Base-by-base conservation (phyloP, 2,888 invertebrate species). In the Drosophila acutilabella region DNA sequence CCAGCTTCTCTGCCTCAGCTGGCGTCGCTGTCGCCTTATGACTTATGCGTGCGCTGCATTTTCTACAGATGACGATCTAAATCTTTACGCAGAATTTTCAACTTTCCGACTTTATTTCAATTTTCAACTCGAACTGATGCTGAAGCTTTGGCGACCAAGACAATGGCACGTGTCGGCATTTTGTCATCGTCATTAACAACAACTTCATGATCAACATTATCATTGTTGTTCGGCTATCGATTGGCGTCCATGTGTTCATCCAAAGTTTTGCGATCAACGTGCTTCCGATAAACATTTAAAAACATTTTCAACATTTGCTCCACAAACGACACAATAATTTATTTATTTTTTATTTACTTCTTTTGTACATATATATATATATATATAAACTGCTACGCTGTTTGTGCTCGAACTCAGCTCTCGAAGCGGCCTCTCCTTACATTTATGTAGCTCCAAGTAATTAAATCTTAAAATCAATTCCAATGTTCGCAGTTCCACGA, bases 41-140 rank as follows among this genome's bases (percentile, higher is more conserved):
- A 85, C 82, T 80, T 82, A 82, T 82, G 86, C 80, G 81, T 81
- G 80, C 80, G 80, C 58, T 82, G 85, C 82, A 82, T 78, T 78
- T 30, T 68, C 64, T 66, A 66, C 66, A 59, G 72, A 66, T 75
- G 64, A 64, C 67, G 82, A 83, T 83, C 77, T 44, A 67, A 79
- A 84, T 84, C 83, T 84, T 74, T 84, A 84, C 83, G 74, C 81
- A 81, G 83, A 83, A 82, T 71, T 77, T 66, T 42, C 6, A 61
- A 56, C 33, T 71, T 26, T 53, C 41, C 47, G 67, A 18, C 40
- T 58, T 47, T 45, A 36, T 16, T 40, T 47, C 44, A 54, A 26
- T 52, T 41, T 65, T 68, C 51, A 73, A 30, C 45, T 60, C 44
- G 36, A 56, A 26, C 8, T 56, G 51, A 26, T 67, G 64, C 18